phyloP scores from a whole-genome alignment of 2,888 invertebrate species.

The Drosophila infuscata region DNA sequence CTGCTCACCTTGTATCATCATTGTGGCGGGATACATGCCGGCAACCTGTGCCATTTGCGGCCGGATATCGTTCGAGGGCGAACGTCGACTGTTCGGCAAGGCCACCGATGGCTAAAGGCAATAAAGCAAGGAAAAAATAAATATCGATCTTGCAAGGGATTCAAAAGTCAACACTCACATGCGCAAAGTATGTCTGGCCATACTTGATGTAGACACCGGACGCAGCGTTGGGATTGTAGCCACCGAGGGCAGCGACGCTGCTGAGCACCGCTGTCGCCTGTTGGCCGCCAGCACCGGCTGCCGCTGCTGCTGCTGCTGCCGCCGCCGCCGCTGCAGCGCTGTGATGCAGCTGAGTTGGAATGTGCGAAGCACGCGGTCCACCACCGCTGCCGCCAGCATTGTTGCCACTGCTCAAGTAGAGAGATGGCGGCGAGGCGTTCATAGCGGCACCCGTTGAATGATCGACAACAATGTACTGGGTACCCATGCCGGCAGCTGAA shows the following conservation, averaged over 20 bases:
- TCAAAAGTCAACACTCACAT: conserved; percentile 75
- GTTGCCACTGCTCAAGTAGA: conserved; percentile 81
- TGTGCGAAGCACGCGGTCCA: conserved; percentile 78
- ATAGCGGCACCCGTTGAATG: conserved; percentile 68
- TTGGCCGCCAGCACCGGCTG: conserved; percentile 76
- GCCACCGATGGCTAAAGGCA: conserved; percentile 82
- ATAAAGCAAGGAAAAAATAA: background rate
- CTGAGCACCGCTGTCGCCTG: conserved; percentile 76
- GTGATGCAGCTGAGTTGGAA: conserved; percentile 83
- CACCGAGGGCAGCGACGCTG: conserved; percentile 84
- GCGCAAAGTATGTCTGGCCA: conserved; percentile 85
- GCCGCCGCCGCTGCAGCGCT: conserved; percentile 73
- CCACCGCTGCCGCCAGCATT: conserved; percentile 43
- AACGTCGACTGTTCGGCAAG: conserved; percentile 84
- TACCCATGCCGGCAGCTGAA: conserved; percentile 56
- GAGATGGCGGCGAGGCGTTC: conserved; percentile 72
- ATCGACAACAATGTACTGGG: conserved; percentile 71
- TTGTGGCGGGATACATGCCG: conserved; percentile 85
- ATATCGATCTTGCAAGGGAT: too few species aligned
- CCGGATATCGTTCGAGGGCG: conserved; percentile 84
- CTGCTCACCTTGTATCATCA: conserved; percentile 84
- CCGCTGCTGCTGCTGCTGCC: conserved; percentile 80
- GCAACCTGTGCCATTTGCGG: conserved; percentile 84
- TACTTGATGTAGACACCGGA: conserved; percentile 85
- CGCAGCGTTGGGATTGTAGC: conserved; percentile 85